Conservation (phyloP, 2,797 vertebrate species). For the Myotis vivesi region DNA sequence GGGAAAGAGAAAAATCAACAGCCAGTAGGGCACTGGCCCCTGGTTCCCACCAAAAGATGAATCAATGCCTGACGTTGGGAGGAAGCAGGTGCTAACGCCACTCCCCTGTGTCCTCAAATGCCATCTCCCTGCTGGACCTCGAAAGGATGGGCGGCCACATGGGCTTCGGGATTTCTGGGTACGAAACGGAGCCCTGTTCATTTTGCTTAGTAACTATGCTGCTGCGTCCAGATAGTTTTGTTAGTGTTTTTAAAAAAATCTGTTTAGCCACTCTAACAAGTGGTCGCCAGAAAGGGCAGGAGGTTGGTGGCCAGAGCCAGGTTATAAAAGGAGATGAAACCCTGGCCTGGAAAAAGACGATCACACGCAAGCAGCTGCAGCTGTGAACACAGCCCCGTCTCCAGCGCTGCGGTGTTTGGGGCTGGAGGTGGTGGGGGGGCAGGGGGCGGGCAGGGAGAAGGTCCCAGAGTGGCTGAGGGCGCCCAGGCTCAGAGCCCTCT, state of each 20-base stretch:
- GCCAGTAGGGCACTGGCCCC: background rate
- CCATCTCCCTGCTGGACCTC: background rate
- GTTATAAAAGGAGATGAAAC: slow-evolving; percentile 41
- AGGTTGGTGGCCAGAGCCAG: background rate
- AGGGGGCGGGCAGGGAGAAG: background rate
- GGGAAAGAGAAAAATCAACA: slow-evolving; percentile 3
- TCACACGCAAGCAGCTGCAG: background rate
- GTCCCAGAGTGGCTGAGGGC: background rate
- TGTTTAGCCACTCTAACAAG: background rate
- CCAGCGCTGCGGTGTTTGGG: background rate
- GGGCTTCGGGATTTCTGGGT: background rate
- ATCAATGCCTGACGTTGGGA: accelerated
- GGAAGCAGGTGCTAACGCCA: background rate
- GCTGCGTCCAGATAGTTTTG: slow-evolving; percentile 14
- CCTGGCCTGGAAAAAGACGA: background rate
- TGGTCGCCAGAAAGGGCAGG: slow-evolving; percentile 16
- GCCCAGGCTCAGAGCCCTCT: background rate
- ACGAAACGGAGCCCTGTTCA: background rate
- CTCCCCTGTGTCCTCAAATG: background rate
- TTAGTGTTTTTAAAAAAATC: background rate
- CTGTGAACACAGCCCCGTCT: background rate
- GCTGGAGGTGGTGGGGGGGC: too few species aligned
- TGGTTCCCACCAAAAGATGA: background rate
- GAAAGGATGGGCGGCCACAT: background rate
- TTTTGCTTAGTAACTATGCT: background rate